phyloP scores from a whole-genome alignment of 2,113 vertebrate genomes.

The Plecotus auritus region DNA sequence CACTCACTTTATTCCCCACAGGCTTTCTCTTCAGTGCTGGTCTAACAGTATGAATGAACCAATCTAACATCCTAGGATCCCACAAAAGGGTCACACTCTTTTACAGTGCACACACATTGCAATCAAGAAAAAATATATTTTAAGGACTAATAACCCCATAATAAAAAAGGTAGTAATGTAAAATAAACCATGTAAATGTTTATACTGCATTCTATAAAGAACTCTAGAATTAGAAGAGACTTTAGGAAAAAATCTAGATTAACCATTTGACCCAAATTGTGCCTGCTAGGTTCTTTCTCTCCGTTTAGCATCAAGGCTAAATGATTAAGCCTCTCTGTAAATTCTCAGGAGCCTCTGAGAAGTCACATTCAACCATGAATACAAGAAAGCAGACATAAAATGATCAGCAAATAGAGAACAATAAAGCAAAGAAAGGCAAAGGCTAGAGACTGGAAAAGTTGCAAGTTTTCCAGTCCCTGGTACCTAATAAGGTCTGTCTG shows the following conservation, averaged over 20 bases:
- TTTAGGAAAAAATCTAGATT: neutral
- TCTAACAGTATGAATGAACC: neutral
- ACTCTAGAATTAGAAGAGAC: neutral
- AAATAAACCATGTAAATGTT: neutral
- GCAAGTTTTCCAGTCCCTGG: neutral
- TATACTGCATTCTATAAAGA: neutral
- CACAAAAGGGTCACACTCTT: neutral
- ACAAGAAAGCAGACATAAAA: neutral
- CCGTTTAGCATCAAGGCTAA: neutral
- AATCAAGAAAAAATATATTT: neutral
- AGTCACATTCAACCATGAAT: neutral
- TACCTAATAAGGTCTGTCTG: conserved; percentile 28
- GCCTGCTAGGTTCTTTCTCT: neutral
- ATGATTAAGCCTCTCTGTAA: neutral
- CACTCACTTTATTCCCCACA: neutral
- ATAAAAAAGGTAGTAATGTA: conserved; percentile 2
- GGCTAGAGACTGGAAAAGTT: neutral
- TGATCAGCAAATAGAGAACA: neutral
- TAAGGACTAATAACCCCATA: neutral
- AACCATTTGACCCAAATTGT: neutral
- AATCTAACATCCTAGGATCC: neutral
- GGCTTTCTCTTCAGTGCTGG: neutral
- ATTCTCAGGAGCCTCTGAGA: neutral
- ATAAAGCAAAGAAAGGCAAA: neutral
- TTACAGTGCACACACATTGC: neutral